Percentiles rank a stretch among this genome's conserved stretches.
Conservation (phyloP, 2,888 invertebrate species). For the Trissonchulus sp. region DNA sequence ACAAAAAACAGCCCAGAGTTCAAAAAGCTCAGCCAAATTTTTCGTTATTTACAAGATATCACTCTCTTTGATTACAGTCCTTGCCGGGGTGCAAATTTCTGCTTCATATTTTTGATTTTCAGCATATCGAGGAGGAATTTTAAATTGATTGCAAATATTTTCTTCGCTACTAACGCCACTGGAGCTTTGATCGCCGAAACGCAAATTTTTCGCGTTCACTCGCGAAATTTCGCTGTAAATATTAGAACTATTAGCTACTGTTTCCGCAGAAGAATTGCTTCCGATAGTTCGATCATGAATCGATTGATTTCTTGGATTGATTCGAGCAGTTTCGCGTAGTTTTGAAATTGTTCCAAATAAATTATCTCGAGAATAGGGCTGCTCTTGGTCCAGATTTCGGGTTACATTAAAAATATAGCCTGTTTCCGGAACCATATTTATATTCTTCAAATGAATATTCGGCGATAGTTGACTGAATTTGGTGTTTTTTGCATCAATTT, state of each 20-base stretch:
- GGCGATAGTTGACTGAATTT: background rate
- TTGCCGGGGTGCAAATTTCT: background rate
- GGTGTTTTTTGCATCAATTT: no score
- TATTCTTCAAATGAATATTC: background rate
- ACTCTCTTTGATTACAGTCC: background rate
- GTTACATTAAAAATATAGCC: background rate
- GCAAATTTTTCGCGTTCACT: no score
- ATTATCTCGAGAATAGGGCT: background rate
- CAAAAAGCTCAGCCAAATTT: no score
- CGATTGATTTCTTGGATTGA: no score
- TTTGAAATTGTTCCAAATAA: background rate
- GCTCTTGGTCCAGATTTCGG: background rate
- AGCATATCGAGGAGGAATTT: background rate
- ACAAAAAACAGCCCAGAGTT: no score
- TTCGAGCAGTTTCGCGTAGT: background rate
- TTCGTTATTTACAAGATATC: background rate
- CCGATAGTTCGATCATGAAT: no score
- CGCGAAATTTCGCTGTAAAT: no score
- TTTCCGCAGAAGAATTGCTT: no score
- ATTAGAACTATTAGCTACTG: no score
- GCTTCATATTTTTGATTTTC: no score
- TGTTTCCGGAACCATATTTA: background rate
- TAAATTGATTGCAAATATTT: background rate
- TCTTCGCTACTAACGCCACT: conserved; percentile 4
- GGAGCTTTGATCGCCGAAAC: background rate